A percentile compares a stretch with the other conserved stretches of the same genome.
Evolutionary conservation across 2,113 vertebrate genomes (phyloP).

Genomic region (Tetrao urogallus): DNA sequence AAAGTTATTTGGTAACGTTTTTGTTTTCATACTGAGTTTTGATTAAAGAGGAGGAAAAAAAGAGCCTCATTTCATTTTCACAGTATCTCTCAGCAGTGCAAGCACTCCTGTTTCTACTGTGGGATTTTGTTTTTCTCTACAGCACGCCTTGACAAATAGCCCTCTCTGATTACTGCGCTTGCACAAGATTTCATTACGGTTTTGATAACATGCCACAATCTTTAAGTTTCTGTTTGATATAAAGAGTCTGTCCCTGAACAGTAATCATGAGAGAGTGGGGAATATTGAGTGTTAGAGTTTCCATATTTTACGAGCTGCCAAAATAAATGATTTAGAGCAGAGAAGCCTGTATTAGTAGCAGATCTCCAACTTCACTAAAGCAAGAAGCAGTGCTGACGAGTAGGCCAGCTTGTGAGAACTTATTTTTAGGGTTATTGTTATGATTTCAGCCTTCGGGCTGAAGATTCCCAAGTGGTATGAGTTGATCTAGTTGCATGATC

Average conservation of each 20-base stretch:
- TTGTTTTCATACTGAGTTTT: conserved; percentile 66
- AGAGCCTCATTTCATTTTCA: conserved; percentile 63
- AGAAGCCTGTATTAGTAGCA: conserved; percentile 67
- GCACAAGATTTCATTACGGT: conserved; percentile 73
- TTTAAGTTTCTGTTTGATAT: conserved; percentile 71
- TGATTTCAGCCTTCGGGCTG: conserved; percentile 7
- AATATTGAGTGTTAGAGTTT: conserved; percentile 73
- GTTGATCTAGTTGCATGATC: conserved; percentile 15
- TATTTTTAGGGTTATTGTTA: conserved; percentile 49
- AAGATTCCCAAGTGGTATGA: conserved; percentile 47
- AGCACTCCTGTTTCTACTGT: conserved; percentile 66
- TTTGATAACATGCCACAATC: conserved; percentile 77
- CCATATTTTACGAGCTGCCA: conserved; percentile 74
- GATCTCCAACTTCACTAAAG: conserved; percentile 60
- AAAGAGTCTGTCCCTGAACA: conserved; percentile 67
- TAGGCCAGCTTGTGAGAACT: conserved; percentile 52
- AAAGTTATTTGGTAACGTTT: conserved; percentile 61
- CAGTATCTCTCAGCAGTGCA: conserved; percentile 40
- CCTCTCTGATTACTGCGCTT: conserved; percentile 69
- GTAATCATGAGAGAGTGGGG: conserved; percentile 60
- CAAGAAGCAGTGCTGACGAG: conserved; percentile 48
- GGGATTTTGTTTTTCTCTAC: conserved; percentile 74
- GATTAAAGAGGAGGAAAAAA: conserved; percentile 66
- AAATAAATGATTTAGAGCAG: conserved; percentile 68
- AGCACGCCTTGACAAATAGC: conserved; percentile 72